Conservation (phyloP, 2,797 vertebrate species). For the Neomorphus geoffroyi region DNA sequence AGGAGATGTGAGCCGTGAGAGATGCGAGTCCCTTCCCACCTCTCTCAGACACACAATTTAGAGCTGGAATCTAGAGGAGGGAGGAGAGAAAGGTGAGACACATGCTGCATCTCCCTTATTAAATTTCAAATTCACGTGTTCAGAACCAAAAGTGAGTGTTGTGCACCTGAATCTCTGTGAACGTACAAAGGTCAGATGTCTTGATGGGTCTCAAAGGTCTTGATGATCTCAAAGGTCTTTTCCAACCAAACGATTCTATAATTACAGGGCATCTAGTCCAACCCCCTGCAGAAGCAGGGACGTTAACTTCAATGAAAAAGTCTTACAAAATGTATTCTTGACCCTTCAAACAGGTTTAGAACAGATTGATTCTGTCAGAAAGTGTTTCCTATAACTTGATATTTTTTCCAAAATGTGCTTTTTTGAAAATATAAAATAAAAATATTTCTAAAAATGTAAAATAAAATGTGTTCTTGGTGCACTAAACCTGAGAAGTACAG, state of each 20-base stretch:
- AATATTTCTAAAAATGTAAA: too few species aligned
- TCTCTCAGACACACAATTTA: not conserved
- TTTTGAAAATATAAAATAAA: not conserved
- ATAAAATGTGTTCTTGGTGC: not conserved
- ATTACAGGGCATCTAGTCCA: too few species aligned
- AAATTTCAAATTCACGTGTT: not conserved
- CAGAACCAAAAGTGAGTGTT: not conserved
- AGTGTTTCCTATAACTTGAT: not conserved
- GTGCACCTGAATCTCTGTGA: not conserved
- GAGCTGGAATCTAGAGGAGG: not conserved
- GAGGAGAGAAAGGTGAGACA: not conserved
- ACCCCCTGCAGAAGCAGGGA: too few species aligned
- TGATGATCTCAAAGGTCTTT: too few species aligned
- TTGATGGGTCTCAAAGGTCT: not conserved
- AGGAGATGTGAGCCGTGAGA: not conserved
- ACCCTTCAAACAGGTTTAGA: not conserved
- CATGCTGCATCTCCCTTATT: rapidly evolving
- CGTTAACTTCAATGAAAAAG: not conserved
- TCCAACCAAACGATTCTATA: too few species aligned
- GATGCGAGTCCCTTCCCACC: not conserved
- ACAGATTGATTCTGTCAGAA: not conserved
- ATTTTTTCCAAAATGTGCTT: not conserved
- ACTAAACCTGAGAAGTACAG: rapidly evolving
- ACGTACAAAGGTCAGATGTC: not conserved
- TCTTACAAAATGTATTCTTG: not conserved